Evolutionary conservation across 2,113 vertebrate genomes (phyloP), one percentile per base, ranked within the genome.

Genomic region (Hemicordylus capensis): DNA sequence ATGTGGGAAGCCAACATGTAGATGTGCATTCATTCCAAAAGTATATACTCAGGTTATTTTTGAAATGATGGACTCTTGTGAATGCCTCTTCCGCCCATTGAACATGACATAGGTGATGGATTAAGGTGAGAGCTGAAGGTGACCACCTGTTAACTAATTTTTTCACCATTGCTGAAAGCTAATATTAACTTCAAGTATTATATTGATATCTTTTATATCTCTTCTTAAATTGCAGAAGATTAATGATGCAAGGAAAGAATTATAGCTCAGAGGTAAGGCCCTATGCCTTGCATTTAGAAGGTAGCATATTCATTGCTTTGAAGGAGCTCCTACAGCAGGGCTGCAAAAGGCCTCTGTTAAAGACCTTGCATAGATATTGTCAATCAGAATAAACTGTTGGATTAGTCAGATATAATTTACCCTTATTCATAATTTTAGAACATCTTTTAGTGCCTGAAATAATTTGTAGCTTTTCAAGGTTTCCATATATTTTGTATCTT

Each of bases 1-100:
- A 15, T 80, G 85, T 82, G 93, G 93, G 91, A 51, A 88, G 58
- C 15, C 5, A 90, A 88, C 59, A 39, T n/a, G 17, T 6, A 80
- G 75, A 63, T 6, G 26, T 64, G 76, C 75, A 37, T 76, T 81
- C 2, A 44, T 81, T 85, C 76, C 80, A 92, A 81, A 90, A 90
- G 80, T 87, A 77, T 82, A 20, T 58, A 10, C 28, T 34, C 58
- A 90, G 86, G 61, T 73, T 76, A 67, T 9, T 83, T 67, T 84
- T 58, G 77, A 85, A 63, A n/a, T 11, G 61, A 51, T 90, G 63
- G 46, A 0, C 37, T 84, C 26, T 58, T 0, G 22, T 83, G 54
- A 70, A 90, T 93, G 74, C 34, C 42, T 34, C 34, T 34, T 28
- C 63, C 31, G 37, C 56, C 79, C 93, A n/a, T 61, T 90, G 88